Base-by-base conservation (phyloP, 2,888 invertebrate genomes). In the Dusona sp. region DNA sequence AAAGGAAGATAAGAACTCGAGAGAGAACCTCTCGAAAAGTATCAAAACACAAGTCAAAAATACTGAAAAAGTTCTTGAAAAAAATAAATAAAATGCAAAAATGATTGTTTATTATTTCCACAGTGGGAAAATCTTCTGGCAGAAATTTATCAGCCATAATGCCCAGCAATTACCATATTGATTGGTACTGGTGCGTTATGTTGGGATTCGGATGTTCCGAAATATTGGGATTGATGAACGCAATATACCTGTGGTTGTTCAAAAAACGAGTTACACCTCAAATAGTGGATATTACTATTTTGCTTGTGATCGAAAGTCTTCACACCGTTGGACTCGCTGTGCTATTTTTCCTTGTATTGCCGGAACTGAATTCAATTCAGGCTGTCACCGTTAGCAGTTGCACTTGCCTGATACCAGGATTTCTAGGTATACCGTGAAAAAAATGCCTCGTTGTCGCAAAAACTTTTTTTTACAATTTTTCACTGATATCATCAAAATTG, bases 351-450 rank as follows among this genome's bases (percentile, higher is more conserved):
- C 94, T 96, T 51, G 96, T 98, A 65, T 94, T 99, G 54, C 98
- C 98, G 0, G 96, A 97, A 88, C 92, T 98, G 89, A 98, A 98
- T 93, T 97, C 97, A 0, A 95, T 98, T 13, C 97, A 97, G 92
- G 98, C 97, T 1, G 96, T 97, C 1, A 97, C 98, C 96, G 94
- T 98, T 78, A 97, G 97, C 91, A 98, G 97, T 93, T 97, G 97
- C 33, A 95, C 98, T 88, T 98, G 97, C 92, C 95, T 98, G 89
- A 94, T 98, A 16, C 99, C 99, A 0, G 96, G 96, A n/a, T 89
- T 98, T 84, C 94, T 97, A 42, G 96, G 97, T 96, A 95, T 95
- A 92, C 94, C 93, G 51, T 93, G 73, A n/a, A 72, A 48, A 54
- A 29, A 67, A 19, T 48, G 54, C 45, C n/a, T 48, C 48, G 65